Evolutionary conservation across 2,113 vertebrate genomes (phyloP), one percentile per base, ranked within the genome.

Genomic region (Phodopus roborovskii): DNA sequence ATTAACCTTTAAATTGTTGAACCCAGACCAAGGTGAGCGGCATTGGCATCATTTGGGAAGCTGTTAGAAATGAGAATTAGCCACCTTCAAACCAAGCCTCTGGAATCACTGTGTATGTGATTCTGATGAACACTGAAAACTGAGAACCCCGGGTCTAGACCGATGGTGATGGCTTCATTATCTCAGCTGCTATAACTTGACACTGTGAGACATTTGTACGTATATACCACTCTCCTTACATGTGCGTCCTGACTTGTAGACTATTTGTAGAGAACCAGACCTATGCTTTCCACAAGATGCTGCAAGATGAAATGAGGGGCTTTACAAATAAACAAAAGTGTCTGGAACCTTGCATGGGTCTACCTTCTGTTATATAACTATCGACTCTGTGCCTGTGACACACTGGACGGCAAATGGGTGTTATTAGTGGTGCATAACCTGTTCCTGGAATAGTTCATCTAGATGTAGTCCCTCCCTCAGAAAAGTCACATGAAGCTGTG

Each of bases 261-360:
- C 36, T 42, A 30, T 26, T 48, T 6, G 6, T 3, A 50, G 86
- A 85, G 91, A 53, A 62, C 53, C 33, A 64, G 71, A 13, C 15
- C 56, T 92, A n/a, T 77, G 10, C 79, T 64, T 90, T 83, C 90
- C 56, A 0, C 33, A 68, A 62, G 50, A 28, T 96, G 56, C 62
- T 58, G 16, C 22, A 90, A 87, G 66, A 60, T 28, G 53, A 10
- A 13, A 22, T 96, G 62, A 64, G 66, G 39, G 91, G 33, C 33
- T 78, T 66, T 91, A 91, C 73, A 64, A 81, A 91, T 7, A 84
- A 70, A 87, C 53, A 45, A 73, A 83, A 79, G 22, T 86, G 74
- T 82, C 60, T 68, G 39, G 53, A 86, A 60, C 28, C 28, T 24
- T 66, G 28, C 15, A 33, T n/a, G 1, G 0, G 42, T 66, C 15